Conservation (phyloP, 2,888 invertebrate genomes). For the Neoitamus cyanurus region DNA sequence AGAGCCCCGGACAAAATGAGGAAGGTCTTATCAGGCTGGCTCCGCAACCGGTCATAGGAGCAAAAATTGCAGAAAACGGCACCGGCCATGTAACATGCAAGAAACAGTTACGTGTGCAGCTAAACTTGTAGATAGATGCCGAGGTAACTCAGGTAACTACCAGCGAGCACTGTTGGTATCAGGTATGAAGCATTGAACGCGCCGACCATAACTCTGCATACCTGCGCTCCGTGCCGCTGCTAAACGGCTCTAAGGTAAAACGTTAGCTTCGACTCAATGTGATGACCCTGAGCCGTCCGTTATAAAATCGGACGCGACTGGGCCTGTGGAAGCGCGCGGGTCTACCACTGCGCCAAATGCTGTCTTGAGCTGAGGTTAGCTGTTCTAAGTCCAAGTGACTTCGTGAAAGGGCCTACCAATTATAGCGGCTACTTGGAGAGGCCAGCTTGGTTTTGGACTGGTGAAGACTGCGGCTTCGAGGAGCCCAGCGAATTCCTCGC, state of each 20-base stretch:
- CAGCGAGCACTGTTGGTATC: not conserved
- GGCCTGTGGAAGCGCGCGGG: not conserved
- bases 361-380: not conserved
- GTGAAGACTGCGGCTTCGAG: not conserved
- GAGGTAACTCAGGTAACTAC: constrained; percentile 6
- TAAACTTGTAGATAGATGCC: constrained; percentile 31
- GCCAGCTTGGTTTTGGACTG: not conserved
- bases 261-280: constrained; percentile 47
- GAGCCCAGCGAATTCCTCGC: not conserved
- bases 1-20: constrained; percentile 16
- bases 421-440: not conserved
- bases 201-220: constrained; percentile 40
- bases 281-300: constrained; percentile 51
- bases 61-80: constrained; percentile 47
- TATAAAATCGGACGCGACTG: constrained; percentile 42
- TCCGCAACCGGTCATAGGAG: constrained; percentile 38
- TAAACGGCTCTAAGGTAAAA: constrained; percentile 48
- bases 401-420: constrained; percentile 28
- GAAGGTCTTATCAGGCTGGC: constrained; percentile 42
- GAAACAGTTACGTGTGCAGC: constrained; percentile 50
- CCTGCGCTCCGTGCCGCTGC: not conserved
- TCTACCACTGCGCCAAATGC: not conserved
- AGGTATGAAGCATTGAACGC: constrained; percentile 18
- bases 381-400: constrained; percentile 19
- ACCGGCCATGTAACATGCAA: constrained; percentile 51